Percentiles rank a stretch among this genome's conserved stretches.
phyloP scores from a whole-genome alignment of 2,888 invertebrate species.

The Ophioninae sp. region DNA sequence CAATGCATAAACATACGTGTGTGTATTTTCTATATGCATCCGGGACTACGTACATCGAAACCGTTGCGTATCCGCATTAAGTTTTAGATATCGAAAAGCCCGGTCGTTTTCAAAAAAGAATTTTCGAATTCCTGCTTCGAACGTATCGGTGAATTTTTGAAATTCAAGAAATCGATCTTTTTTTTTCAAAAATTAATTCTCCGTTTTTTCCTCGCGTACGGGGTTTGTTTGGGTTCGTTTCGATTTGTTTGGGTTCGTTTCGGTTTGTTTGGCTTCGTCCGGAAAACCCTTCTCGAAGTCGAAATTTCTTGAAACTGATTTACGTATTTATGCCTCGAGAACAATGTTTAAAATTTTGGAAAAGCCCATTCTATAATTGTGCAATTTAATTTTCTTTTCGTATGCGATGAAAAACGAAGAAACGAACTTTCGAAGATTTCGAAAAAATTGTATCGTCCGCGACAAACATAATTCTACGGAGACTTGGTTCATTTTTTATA shows the following conservation, averaged over 20 bases:
- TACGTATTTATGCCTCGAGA: background rate
- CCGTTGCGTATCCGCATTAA: background rate
- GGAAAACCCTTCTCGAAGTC: background rate
- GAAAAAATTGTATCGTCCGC: too few relatives aligned
- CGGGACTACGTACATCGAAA: background rate
- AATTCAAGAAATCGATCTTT: too few relatives aligned
- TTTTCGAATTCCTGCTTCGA: background rate
- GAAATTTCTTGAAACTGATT: background rate
- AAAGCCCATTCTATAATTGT: background rate
- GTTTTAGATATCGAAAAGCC: background rate
- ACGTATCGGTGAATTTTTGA: background rate
- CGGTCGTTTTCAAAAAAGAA: background rate
- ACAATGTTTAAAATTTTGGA: background rate
- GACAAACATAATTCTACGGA: too few relatives aligned
- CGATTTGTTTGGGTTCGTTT: too few relatives aligned
- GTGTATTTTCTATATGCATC: slow-evolving; percentile 58
- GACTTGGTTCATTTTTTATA: too few relatives aligned
- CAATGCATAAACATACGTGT: slow-evolving; percentile 65
- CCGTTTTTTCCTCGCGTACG: too few relatives aligned
- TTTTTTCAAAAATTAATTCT: too few relatives aligned
- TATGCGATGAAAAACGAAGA: background rate
- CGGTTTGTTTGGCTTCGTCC: too few relatives aligned
- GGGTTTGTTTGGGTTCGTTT: too few relatives aligned
- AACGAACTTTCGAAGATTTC: too few relatives aligned
- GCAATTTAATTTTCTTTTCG: background rate